A percentile compares a stretch with the other conserved stretches of the same genome.
phyloP scores from a whole-genome alignment of 2,113 vertebrate species.

The Platichthys stellatus region DNA sequence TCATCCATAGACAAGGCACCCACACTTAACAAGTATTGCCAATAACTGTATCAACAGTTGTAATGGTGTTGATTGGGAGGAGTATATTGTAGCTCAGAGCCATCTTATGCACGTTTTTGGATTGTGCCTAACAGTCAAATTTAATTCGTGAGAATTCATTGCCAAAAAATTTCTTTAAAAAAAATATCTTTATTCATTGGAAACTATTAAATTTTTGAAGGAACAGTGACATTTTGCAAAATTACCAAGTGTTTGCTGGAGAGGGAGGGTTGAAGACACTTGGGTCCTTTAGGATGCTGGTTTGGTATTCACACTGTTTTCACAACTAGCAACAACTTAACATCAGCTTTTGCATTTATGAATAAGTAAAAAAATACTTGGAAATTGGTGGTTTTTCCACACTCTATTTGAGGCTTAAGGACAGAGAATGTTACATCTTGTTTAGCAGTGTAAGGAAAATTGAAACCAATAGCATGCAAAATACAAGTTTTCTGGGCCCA shows the following conservation, averaged over 20 bases:
- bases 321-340: not conserved
- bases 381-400: not conserved
- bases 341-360: not conserved
- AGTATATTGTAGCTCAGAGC: slow-evolving; percentile 25
- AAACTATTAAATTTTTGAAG: not conserved
- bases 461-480: too few species aligned
- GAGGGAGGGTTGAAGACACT: not conserved
- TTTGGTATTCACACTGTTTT: not conserved
- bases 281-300: not conserved
- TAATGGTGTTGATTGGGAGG: slow-evolving; percentile 63
- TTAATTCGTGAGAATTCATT: not conserved
- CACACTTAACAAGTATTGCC: slow-evolving; percentile 50
- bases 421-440: too few species aligned
- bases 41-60: slow-evolving; percentile 58
- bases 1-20: slow-evolving; percentile 38
- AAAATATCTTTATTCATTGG: too few species aligned
- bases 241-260: not conserved
- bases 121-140: slow-evolving; percentile 28
- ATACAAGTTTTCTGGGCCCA: too few species aligned
- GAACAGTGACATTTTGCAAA: not conserved
- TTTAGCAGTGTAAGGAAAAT: too few species aligned
- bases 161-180: too few species aligned
- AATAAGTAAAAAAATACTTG: not conserved
- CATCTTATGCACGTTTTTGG: slow-evolving; percentile 27
- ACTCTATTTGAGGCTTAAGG: too few species aligned